Evolutionary conservation across 2,888 invertebrate genomes (phyloP), one percentile per base, ranked within the genome.

Genomic region (Venusia cambrica): DNA sequence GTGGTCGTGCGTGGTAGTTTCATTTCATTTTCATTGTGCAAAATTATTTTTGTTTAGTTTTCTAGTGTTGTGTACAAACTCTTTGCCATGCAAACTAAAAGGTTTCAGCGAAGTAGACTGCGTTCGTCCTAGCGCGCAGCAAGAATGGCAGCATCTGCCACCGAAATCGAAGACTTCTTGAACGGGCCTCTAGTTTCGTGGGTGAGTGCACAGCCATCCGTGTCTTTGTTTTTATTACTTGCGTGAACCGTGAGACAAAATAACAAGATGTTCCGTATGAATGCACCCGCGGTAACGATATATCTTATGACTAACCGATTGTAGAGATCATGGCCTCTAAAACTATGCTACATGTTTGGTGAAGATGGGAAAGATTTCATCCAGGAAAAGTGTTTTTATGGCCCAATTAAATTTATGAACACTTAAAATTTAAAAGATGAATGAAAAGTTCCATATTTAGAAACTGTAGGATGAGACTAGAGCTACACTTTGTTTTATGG

Each of bases 121-220:
- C 67, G 60, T 64, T 71, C 62, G 65, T 72, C 76, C 53, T 80
- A 84, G 78, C 75, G 59, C 54, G 64, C 62, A 67, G 58, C 63
- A 66, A 88, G 73, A 70, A 89, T 89, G 89, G 88, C 89, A 57
- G 90, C 91, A 58, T 88, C 92, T 69, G 89, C 91, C 62, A 88
- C 90, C 60, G 94, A 94, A 85, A 92, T 95, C 60, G 94, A 95
- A 71, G 94, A 95, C 70, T 93, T 95, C 79, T 89, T 95, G 73
- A 90, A 91, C 71, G 94, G 94, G 65, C 94, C 95, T 64, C 88
- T 96, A 54, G 93, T 95, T 62, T 92, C 93, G 75, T 96, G 95
- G 95, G 95, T 95, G 89, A 90, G 91, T 89, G 78, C 74, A 75
- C 76, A 81, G 62, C 65, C 58, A 74, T 74, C 68, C 61, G 62